These are phyloP conservation scores for Palaemon carinicauda DNA, from an alignment of 1,140 invertebrate species.

Conservation along the genomic window DNA sequence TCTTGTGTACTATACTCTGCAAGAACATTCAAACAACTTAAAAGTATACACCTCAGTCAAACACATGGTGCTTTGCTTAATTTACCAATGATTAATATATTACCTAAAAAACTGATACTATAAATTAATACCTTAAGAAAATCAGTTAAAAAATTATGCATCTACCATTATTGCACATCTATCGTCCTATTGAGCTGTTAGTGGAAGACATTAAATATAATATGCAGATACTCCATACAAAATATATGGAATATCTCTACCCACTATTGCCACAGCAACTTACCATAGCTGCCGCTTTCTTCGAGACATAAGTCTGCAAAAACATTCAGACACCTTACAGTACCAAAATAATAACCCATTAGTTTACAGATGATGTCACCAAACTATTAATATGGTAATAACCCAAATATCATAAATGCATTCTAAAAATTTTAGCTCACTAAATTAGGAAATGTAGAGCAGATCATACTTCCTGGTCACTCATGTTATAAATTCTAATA, in stretches of 20 bases:
- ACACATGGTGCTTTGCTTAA: no score
- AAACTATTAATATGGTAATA: no score
- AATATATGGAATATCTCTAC: neutral
- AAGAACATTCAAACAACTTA: neutral
- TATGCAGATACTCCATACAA: neutral
- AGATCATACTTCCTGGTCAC: no score
- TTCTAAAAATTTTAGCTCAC: no score
- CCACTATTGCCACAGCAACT: slow-evolving; percentile 19
- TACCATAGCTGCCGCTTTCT: slow-evolving; percentile 44
- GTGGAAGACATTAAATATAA: neutral
- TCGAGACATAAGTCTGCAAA: slow-evolving; percentile 50
- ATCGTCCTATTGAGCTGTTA: neutral
- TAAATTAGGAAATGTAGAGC: no score
- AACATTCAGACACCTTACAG: slow-evolving; percentile 14
- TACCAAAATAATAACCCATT: neutral
- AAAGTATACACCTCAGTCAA: no score
- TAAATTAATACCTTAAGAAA: no score
- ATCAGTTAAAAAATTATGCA: neutral
- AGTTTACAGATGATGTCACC: no score
- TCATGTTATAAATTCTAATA: no score
- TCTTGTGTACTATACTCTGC: neutral
- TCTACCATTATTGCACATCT: neutral
- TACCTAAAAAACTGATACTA: no score
- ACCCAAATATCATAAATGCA: no score
- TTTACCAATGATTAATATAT: no score